Percentiles rank a stretch among this genome's conserved stretches.
These are phyloP conservation scores for Pseudochirops corinnae DNA, from an alignment of 2,797 vertebrate species.

Conservation along the genomic window DNA sequence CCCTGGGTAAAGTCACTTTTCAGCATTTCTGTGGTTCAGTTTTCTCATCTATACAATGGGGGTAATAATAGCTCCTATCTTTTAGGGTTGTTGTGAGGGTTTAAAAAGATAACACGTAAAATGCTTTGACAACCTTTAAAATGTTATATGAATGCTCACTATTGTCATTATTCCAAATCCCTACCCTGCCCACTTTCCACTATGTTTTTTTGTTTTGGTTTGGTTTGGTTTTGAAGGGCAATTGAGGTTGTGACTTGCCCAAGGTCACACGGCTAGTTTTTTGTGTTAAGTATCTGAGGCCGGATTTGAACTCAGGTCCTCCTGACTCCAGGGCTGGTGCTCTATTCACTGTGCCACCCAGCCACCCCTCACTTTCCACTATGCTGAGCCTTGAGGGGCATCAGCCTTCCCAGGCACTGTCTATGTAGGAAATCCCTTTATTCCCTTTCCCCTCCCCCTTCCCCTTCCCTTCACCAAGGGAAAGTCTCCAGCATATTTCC, in stretches of 20 bases:
- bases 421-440: not conserved
- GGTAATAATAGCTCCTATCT: not conserved
- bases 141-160: not conserved
- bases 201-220: no score
- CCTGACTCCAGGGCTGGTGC: no score
- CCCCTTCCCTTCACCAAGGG: not conserved
- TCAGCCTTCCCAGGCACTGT: conserved; percentile 22
- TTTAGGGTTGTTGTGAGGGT: not conserved
- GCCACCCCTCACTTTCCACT: not conserved
- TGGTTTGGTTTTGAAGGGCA: no score
- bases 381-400: not conserved
- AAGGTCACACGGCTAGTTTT: no score
- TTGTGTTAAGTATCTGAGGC: no score
- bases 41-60: not conserved
- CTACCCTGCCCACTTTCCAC: not conserved
- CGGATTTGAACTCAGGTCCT: no score
- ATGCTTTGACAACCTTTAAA: not conserved
- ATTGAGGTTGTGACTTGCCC: no score
- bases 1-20: not conserved
- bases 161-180: not conserved
- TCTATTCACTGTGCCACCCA: no score
- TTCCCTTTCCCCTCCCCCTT: not conserved
- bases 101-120: not conserved
- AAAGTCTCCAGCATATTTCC: conserved; percentile 47
- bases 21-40: not conserved